Evolutionary conservation across 2,113 vertebrate species (phyloP).

Genomic region (Mus pahari): DNA sequence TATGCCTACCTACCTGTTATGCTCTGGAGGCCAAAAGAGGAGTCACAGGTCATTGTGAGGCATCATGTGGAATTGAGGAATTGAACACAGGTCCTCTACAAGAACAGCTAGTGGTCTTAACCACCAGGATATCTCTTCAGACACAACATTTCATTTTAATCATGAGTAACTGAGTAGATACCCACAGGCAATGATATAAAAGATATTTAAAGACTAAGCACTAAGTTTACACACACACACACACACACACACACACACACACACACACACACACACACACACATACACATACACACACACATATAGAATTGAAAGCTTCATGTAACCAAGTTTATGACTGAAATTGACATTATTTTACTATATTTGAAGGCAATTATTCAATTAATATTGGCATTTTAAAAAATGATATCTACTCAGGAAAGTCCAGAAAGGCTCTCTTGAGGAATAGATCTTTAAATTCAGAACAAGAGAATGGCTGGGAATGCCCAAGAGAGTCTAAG

Average conservation of each 20-base stretch:
- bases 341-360: conserved; percentile 33
- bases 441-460: background rate
- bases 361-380: background rate
- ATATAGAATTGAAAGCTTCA: background rate
- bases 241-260: background rate
- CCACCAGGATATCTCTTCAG: background rate
- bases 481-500: background rate
- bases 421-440: background rate
- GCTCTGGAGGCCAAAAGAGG: background rate
- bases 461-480: background rate
- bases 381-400: background rate
- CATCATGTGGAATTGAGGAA: background rate
- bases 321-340: background rate
- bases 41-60: too few relatives aligned
- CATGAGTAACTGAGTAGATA: background rate
- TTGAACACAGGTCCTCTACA: background rate
- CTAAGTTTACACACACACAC: background rate
- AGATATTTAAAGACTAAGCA: background rate
- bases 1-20: background rate
- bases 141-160: background rate
- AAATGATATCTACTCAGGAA: background rate
- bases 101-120: background rate
- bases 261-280: background rate
- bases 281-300: background rate
- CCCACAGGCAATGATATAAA: background rate